Percentiles rank a stretch among this genome's conserved stretches.
Conservation (phyloP, 1,140 invertebrate species). For the Tigriopus japonicus region DNA sequence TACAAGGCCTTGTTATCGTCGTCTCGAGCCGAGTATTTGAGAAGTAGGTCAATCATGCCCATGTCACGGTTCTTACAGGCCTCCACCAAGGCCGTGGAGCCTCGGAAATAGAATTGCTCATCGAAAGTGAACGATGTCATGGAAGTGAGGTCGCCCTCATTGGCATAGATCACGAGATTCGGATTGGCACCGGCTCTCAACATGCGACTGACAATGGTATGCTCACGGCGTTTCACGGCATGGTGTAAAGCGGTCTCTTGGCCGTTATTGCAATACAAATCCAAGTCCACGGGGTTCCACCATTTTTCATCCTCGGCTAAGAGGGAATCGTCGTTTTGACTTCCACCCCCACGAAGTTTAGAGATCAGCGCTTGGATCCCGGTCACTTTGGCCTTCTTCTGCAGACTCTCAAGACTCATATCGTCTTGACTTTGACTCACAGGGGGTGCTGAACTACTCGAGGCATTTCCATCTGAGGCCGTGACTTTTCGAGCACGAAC, state of each 20-base stretch:
- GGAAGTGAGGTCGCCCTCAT: background rate
- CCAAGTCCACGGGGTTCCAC: conserved; percentile 46
- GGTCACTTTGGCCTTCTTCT: conserved; percentile 50
- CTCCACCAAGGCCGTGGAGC: conserved; percentile 44
- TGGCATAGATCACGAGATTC: conserved; percentile 23
- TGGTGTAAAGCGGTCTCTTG: conserved; percentile 55
- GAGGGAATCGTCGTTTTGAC: conserved; percentile 20
- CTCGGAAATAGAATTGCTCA: conserved; percentile 15
- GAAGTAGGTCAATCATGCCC: conserved; percentile 47
- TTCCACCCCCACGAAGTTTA: conserved; percentile 39
- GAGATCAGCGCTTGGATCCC: conserved; percentile 72
- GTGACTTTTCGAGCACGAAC: conserved; percentile 40
- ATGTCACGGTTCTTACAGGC: conserved; percentile 45
- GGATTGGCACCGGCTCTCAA: conserved; percentile 42
- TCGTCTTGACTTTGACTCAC: conserved; percentile 14
- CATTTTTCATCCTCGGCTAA: conserved; percentile 26
- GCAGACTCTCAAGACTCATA: conserved; percentile 27
- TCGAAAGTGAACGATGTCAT: background rate
- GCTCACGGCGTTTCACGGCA: conserved; percentile 52
- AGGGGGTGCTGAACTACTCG: conserved; percentile 12
- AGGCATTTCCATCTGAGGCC: conserved; percentile 4
- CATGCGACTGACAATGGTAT: conserved; percentile 48
- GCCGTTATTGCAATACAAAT: conserved; percentile 51
- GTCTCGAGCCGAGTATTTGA: conserved; percentile 69
- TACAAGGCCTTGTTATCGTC: conserved; percentile 59